Conservation (phyloP, 2,888 invertebrate species). For the Hemaris fuciformis region DNA sequence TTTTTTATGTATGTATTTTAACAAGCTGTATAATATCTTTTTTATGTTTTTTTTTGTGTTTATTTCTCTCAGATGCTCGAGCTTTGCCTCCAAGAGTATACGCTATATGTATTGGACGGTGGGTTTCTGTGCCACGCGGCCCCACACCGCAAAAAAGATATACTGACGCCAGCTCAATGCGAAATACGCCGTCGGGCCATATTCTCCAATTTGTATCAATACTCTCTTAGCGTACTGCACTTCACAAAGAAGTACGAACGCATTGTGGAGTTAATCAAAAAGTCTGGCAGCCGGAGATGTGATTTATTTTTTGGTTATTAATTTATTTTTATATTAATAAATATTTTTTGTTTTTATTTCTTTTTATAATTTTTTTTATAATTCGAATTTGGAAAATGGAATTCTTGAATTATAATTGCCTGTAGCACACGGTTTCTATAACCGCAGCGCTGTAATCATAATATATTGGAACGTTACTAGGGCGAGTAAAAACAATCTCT, state of each 20-base stretch:
- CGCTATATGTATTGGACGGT: constrained; percentile 83
- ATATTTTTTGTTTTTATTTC: neutral
- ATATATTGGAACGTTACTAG: no score
- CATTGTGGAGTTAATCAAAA: constrained; percentile 3
- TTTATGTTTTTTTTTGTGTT: neutral
- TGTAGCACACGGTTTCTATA: no score
- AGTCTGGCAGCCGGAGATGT: constrained; percentile 5
- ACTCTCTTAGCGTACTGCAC: constrained; percentile 1
- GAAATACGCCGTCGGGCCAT: neutral
- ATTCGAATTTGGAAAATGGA: no score
- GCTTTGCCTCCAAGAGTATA: constrained; percentile 84
- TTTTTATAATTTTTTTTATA: neutral
- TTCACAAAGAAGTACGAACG: neutral
- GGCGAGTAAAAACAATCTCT: no score
- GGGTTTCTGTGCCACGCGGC: constrained; percentile 25
- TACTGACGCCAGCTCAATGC: neutral
- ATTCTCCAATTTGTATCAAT: constrained; percentile 5
- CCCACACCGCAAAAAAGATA: neutral
- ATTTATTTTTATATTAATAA: constrained; percentile 3
- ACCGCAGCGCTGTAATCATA: no score
- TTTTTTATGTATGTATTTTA: neutral
- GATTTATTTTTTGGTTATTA: constrained; percentile 11
- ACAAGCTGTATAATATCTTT: neutral
- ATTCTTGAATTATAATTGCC: no score
- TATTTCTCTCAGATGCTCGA: constrained; percentile 80